Percentiles rank a stretch among this genome's conserved stretches.
Evolutionary conservation across 2,797 vertebrate species (phyloP).

Genomic region (Pantherophis alleghaniensis): DNA sequence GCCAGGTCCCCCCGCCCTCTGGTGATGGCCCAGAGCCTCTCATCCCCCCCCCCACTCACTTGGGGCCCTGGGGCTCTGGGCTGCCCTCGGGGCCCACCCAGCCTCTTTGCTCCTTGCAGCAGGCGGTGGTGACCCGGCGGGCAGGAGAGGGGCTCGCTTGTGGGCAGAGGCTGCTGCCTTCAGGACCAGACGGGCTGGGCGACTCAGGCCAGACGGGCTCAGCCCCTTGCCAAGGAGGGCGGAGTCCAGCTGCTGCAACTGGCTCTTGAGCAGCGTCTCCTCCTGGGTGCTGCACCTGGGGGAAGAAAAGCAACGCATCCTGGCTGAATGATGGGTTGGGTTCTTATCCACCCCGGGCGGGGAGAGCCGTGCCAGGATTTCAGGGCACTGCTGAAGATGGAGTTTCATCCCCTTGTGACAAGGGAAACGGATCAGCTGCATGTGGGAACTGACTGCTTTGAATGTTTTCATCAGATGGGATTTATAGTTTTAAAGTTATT

Average conservation of each 20-base stretch:
- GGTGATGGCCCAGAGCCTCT: background rate
- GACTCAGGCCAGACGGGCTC: constrained; percentile 47
- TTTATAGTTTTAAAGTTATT: background rate
- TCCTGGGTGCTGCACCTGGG: constrained; percentile 40
- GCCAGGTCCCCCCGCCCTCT: background rate
- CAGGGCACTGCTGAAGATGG: rapidly evolving
- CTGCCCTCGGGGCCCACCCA: rapidly evolving
- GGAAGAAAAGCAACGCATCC: background rate
- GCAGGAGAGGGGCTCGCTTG: rapidly evolving
- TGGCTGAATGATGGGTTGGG: background rate
- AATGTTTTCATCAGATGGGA: too few species aligned
- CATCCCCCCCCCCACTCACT: background rate
- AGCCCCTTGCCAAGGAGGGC: background rate
- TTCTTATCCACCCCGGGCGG: background rate
- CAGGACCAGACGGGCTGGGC: constrained; percentile 72
- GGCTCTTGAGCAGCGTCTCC: constrained; percentile 47
- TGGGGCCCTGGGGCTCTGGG: rapidly evolving
- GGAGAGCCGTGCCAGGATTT: background rate
- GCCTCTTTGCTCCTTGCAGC: background rate
- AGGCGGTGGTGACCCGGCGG: rapidly evolving
- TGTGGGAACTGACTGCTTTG: rapidly evolving
- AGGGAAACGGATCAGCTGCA: background rate
- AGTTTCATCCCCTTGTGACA: rapidly evolving
- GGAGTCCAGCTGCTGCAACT: constrained; percentile 50
- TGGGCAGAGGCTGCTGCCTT: constrained; percentile 41